Conservation (phyloP, 2,113 vertebrate species). For the Tichodroma muraria region DNA sequence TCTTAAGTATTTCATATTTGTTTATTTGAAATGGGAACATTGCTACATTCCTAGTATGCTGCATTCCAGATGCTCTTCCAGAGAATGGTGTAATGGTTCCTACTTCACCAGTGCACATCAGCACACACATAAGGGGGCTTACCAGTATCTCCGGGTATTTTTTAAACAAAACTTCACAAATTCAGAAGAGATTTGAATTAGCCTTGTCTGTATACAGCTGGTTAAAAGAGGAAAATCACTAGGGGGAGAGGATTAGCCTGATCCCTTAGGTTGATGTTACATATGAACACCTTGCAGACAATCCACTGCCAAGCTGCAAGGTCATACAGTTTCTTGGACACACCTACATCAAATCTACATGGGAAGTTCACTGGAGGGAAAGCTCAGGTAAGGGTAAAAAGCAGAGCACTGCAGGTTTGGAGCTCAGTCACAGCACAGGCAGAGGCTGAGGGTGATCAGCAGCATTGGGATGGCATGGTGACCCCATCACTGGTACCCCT, state of each 20-base stretch:
- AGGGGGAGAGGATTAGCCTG: background rate
- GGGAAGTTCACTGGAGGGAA: background rate
- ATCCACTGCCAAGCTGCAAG: background rate
- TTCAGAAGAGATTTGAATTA: background rate
- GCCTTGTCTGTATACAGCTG: background rate
- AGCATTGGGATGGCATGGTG: background rate
- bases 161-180: background rate
- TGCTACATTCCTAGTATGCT: background rate
- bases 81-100: background rate
- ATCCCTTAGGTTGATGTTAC: background rate
- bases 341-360: background rate
- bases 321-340: background rate
- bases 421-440: background rate
- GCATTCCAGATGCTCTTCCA: constrained; percentile 5
- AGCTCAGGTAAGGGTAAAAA: background rate
- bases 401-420: background rate
- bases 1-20: background rate
- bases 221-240: background rate
- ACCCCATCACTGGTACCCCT: background rate
- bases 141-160: background rate
- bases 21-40: background rate
- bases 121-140: background rate
- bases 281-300: background rate
- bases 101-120: background rate
- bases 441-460: background rate